phyloP scores from a whole-genome alignment of 2,113 vertebrate genomes.

The Petaurus breviceps region DNA sequence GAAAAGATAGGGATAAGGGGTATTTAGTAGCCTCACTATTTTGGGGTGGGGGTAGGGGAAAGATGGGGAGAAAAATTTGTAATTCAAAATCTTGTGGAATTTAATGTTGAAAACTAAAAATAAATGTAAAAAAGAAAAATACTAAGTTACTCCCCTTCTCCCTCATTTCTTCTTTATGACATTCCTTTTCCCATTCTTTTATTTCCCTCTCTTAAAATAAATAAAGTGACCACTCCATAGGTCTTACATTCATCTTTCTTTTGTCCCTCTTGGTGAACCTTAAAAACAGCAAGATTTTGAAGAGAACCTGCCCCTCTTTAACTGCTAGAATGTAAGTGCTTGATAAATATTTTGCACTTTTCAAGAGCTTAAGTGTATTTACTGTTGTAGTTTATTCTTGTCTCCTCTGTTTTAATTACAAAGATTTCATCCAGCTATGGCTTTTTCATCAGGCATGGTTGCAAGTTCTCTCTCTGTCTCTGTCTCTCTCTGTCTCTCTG shows the following conservation, averaged over 20 bases:
- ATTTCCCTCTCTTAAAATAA: constrained; percentile 43
- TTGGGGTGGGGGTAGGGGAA: no score
- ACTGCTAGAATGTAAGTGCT: neutral
- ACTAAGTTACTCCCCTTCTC: neutral
- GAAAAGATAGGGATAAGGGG: no score
- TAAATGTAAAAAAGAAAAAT: no score
- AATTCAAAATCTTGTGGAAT: no score
- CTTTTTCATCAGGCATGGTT: neutral
- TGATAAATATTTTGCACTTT: no score
- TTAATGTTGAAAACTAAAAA: no score
- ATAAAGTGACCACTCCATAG: neutral
- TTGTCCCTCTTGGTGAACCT: constrained; percentile 48
- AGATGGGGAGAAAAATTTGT: no score
- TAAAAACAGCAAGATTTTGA: neutral
- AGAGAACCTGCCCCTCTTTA: constrained; percentile 4
- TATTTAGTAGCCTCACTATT: no score
- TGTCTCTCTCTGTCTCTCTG: no score
- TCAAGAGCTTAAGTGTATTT: no score
- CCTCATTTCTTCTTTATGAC: neutral
- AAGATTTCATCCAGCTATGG: neutral
- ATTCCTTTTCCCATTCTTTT: constrained; percentile 72
- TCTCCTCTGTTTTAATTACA: neutral
- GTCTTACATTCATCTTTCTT: constrained; percentile 45
- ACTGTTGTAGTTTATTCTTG: neutral
- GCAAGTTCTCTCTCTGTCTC: neutral